Evolutionary conservation across 2,888 invertebrate species (phyloP).

Genomic region (Periphyllus acericola): DNA sequence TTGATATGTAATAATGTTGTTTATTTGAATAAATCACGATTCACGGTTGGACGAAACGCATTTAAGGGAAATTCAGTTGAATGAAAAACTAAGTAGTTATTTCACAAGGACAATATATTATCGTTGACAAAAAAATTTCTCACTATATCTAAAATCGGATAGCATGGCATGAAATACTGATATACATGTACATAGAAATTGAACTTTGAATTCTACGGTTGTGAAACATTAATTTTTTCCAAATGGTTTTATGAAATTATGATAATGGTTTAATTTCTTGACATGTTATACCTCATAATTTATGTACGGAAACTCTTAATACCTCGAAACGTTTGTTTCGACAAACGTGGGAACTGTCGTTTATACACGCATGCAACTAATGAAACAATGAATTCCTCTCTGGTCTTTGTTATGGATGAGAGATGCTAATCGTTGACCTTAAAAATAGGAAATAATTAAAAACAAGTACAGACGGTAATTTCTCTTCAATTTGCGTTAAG

Average conservation of each 20-base stretch:
- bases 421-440: constrained; percentile 41
- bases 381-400: constrained; percentile 24
- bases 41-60: not conserved
- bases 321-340: not conserved
- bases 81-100: too few relatives aligned
- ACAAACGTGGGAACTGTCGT: not conserved
- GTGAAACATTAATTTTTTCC: too few relatives aligned
- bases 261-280: not conserved
- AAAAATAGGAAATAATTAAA: constrained; percentile 33
- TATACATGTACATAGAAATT: not conserved
- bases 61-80: not conserved
- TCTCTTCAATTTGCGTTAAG: constrained; percentile 13
- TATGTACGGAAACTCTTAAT: not conserved
- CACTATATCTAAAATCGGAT: not conserved
- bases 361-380: not conserved
- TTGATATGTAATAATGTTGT: too few relatives aligned
- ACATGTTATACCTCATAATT: not conserved
- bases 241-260: too few relatives aligned
- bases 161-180: not conserved
- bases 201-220: not conserved
- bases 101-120: too few relatives aligned
- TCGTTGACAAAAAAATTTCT: too few relatives aligned
- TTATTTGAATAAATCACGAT: too few relatives aligned
- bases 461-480: constrained; percentile 8
- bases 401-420: constrained; percentile 5